These are phyloP conservation scores for Laticauda laticaudata DNA, from an alignment of 2,113 vertebrate species.

Conservation along the genomic window DNA sequence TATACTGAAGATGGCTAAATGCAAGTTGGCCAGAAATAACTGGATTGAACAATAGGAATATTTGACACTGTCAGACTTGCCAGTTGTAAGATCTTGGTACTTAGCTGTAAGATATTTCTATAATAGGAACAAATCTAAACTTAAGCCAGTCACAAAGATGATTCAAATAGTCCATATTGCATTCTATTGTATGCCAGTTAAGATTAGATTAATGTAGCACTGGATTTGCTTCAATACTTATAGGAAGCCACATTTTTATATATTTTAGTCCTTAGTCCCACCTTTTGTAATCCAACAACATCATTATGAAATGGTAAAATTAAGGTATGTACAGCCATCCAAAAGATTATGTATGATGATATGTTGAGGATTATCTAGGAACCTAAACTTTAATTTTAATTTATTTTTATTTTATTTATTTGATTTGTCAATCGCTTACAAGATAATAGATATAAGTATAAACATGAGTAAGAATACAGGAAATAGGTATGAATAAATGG, in stretches of 20 bases:
- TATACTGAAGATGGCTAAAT: slow-evolving; percentile 32
- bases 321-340: neutral
- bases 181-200: neutral
- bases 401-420: no score
- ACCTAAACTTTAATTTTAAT: neutral
- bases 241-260: neutral
- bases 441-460: no score
- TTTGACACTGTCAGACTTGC: slow-evolving; percentile 37
- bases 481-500: no score
- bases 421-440: no score
- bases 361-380: neutral
- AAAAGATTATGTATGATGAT: neutral
- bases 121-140: slow-evolving; percentile 35
- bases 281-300: neutral
- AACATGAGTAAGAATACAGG: no score
- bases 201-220: neutral
- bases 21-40: slow-evolving; percentile 50
- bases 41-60: slow-evolving; percentile 40
- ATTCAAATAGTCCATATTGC: slow-evolving; percentile 8
- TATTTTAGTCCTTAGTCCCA: neutral
- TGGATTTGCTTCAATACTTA: neutral
- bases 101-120: slow-evolving; percentile 31
- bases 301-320: neutral
- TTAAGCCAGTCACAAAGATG: neutral
- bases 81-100: slow-evolving; percentile 27